Evolutionary conservation across 2,113 vertebrate genomes (phyloP).

Genomic region (Sturnira hondurensis): DNA sequence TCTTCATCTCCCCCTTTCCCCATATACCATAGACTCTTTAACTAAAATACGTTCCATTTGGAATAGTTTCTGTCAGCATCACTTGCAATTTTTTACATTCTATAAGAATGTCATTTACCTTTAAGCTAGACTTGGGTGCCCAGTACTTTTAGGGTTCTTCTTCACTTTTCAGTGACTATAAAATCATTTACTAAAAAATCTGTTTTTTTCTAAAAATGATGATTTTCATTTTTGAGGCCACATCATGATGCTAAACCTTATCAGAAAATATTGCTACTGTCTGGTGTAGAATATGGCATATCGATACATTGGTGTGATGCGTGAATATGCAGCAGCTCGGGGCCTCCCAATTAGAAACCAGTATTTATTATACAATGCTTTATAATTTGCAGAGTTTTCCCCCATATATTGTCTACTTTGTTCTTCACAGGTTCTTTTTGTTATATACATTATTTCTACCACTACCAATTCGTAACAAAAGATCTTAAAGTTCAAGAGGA

Average conservation of each 20-base stretch:
- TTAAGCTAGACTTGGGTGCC: neutral
- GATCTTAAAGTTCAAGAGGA: neutral
- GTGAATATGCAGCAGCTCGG: neutral
- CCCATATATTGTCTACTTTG: neutral
- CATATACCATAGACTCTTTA: neutral
- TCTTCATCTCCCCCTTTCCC: neutral
- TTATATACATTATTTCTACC: neutral
- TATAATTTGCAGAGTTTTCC: neutral
- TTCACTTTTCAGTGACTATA: neutral
- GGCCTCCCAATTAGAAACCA: neutral
- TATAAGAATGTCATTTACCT: neutral
- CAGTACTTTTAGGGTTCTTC: neutral
- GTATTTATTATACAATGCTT: neutral
- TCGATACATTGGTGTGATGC: neutral
- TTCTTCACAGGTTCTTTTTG: conserved; percentile 7
- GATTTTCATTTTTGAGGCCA: neutral
- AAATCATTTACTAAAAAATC: conserved; percentile 1
- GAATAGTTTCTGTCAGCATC: neutral
- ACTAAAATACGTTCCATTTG: neutral
- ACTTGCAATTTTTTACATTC: neutral
- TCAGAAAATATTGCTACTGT: neutral
- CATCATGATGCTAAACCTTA: neutral
- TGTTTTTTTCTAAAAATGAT: neutral
- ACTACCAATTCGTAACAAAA: neutral
- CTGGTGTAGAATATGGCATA: neutral